A percentile compares a stretch with the other conserved stretches of the same genome.
Evolutionary conservation across 2,888 invertebrate species (phyloP).

Genomic region (Cantharis rufa): DNA sequence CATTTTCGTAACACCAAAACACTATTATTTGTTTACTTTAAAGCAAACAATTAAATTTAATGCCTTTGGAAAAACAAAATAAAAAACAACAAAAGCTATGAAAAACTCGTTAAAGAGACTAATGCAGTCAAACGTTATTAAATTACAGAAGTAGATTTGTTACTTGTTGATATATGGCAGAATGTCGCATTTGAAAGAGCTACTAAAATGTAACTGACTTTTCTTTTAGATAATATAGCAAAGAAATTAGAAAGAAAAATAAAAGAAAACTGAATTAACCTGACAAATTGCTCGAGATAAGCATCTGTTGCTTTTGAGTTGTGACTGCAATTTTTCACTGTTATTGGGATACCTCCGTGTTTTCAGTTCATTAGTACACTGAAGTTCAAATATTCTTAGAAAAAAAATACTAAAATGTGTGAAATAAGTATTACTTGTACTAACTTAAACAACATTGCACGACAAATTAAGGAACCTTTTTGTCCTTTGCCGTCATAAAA

Average conservation of each 20-base stretch:
- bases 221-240: not conserved
- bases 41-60: not conserved
- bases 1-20: too few species aligned
- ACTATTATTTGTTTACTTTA: not conserved
- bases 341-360: not conserved
- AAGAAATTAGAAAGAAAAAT: not conserved
- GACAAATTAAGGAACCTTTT: not conserved
- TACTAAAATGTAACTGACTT: not conserved
- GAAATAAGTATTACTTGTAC: not conserved
- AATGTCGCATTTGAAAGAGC: not conserved
- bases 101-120: not conserved
- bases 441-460: not conserved
- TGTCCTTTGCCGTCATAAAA: not conserved
- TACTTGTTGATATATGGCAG: constrained; percentile 1
- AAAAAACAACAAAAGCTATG: not conserved
- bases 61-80: not conserved
- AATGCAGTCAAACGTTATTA: constrained; percentile 1
- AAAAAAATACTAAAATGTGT: not conserved
- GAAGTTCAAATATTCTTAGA: not conserved
- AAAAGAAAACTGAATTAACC: constrained; percentile 1
- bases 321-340: not conserved
- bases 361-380: not conserved
- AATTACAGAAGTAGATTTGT: constrained; percentile 11
- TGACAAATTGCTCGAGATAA: not conserved
- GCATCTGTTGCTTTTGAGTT: constrained; percentile 1